A percentile compares a stretch with the other conserved stretches of the same genome.
Evolutionary conservation across 1,140 invertebrate genomes (phyloP).

Genomic region (Nasonia vitripennis): DNA sequence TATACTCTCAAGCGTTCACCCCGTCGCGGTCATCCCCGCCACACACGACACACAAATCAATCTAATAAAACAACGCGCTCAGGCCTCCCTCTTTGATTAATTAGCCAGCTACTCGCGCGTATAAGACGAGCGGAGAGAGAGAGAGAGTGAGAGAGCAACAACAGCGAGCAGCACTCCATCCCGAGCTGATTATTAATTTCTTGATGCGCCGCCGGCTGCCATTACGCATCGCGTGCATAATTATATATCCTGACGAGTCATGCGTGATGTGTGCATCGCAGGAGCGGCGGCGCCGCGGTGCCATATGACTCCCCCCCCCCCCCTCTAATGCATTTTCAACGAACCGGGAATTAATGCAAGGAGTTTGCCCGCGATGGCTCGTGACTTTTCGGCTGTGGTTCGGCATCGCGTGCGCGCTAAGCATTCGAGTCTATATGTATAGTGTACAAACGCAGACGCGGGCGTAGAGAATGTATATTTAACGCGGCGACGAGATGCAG

Average conservation of each 20-base stretch:
- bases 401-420: not conserved
- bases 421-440: too few relatives aligned
- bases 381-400: not conserved
- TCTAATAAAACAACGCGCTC: constrained; percentile 23
- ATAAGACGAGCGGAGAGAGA: constrained; percentile 22
- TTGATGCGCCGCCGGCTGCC: constrained; percentile 72
- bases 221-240: constrained; percentile 73
- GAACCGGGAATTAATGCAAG: constrained; percentile 1
- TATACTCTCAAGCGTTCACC: not conserved
- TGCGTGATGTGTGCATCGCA: constrained; percentile 66
- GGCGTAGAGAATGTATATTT: too few relatives aligned
- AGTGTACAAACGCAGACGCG: not conserved
- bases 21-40: not conserved
- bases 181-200: constrained; percentile 74
- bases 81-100: constrained; percentile 42
- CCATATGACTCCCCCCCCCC: constrained; percentile 67
- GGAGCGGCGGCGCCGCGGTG: not conserved
- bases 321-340: constrained; percentile 73
- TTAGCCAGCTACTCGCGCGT: constrained; percentile 25
- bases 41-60: not conserved
- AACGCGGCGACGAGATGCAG: not conserved
- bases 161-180: constrained; percentile 54
- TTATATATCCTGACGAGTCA: constrained; percentile 71
- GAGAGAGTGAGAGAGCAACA: too few relatives aligned
- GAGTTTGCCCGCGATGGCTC: not conserved